Base-by-base conservation (phyloP, 2,113 vertebrate species). In the Gobio gobio region DNA sequence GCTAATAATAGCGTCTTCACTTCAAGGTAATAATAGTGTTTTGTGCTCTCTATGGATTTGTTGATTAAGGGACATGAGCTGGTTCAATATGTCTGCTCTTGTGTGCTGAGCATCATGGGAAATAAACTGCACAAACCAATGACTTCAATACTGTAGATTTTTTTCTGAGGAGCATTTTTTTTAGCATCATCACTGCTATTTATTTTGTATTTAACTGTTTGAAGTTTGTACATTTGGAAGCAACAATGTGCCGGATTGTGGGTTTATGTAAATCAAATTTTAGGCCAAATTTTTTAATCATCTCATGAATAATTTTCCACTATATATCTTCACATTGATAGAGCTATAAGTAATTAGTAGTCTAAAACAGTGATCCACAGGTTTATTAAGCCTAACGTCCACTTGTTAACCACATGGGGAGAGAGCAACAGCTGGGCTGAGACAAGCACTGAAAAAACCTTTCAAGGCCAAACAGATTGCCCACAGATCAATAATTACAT, bases 401-500 rank as follows among this genome's bases (percentile, higher is more conserved):
- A 64, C 36, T 80, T 78, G 76, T 78, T 63, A 63, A 47, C 78
- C 58, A 64, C 78, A 64, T 14, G 43, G 40, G 78, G 47, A 47
- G 40, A 80, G 58, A 29, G 56, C 78, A 80, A 63, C 78, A 80
- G 58, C 78, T 79, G 78, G 58, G 16, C 40, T 26, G 58, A 64
- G 40, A 80, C 76, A 3, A 61, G 76, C 56, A 8, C 33, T 24
- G 33, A 47, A 47, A 26, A 64, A 63, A 47, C n/a, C 14, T 63
- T 16, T 74, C 43, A 80, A 80, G 78, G 78, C 58, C 58, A 43
- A 63, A 80, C 78, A 80, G 77, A 79, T 79, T 59, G 77, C 14
- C 77, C 0, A n/a, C 77, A 59, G 76, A 85, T 85, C 83, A 73
- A 85, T 85, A 79, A 85, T 72, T 78, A 79, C 76, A 58, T 85